These are phyloP conservation scores for Cylloceria caligata DNA, from an alignment of 2,888 invertebrate genomes.

Conservation along the genomic window DNA sequence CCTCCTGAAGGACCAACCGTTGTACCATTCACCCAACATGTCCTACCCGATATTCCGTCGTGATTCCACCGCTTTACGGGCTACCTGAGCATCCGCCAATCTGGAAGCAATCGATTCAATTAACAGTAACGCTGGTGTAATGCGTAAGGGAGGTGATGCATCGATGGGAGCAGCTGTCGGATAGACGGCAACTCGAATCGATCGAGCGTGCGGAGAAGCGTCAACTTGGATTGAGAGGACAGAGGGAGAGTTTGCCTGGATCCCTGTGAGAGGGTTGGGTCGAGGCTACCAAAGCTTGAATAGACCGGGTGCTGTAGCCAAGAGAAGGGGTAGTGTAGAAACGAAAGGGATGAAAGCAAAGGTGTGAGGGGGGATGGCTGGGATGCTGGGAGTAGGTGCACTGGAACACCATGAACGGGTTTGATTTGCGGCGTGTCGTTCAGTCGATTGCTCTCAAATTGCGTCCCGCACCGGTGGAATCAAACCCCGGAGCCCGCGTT, in stretches of 20 bases:
- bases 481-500: conserved; percentile 68
- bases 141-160: conserved; percentile 74
- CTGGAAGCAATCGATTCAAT: conserved; percentile 81
- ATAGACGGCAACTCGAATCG: conserved; percentile 71
- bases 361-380: conserved; percentile 34
- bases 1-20: neutral
- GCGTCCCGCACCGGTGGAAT: conserved; percentile 78
- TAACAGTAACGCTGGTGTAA: conserved; percentile 79
- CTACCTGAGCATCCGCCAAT: conserved; percentile 71
- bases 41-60: conserved; percentile 20
- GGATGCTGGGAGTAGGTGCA: conserved; percentile 60
- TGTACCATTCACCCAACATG: conserved; percentile 8
- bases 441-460: conserved; percentile 84
- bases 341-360: conserved; percentile 63
- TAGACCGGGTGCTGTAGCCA: conserved; percentile 61
- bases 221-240: conserved; percentile 76
- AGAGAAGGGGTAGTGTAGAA: conserved; percentile 54
- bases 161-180: conserved; percentile 78
- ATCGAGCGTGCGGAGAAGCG: conserved; percentile 73
- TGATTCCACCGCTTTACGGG: conserved; percentile 68
- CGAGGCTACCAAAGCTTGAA: conserved; percentile 39
- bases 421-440: conserved; percentile 84
- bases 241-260: conserved; percentile 49
- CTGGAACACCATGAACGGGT: conserved; percentile 74
- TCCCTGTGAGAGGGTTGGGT: conserved; percentile 32